These are phyloP conservation scores for Macropis europaea DNA, from an alignment of 2,888 invertebrate genomes.

Conservation along the genomic window DNA sequence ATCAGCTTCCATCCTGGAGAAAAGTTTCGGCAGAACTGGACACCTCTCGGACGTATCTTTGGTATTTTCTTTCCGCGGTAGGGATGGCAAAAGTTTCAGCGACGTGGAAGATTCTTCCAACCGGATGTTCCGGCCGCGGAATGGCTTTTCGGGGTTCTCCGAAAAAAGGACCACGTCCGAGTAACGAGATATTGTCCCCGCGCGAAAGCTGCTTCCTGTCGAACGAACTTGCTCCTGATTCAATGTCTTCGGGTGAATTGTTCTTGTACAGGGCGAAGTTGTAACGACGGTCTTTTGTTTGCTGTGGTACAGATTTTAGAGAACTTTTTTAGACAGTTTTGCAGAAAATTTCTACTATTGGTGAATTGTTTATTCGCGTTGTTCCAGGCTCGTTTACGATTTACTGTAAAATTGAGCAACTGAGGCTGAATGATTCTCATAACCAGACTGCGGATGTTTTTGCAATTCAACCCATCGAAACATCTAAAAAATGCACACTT, in stretches of 20 bases:
- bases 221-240: slow-evolving; percentile 16
- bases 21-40: slow-evolving; percentile 50
- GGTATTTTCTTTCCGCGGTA: slow-evolving; percentile 9
- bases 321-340: too few species aligned
- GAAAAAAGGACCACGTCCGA: slow-evolving; percentile 33
- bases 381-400: too few species aligned
- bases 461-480: too few species aligned
- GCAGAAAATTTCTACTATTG: too few species aligned
- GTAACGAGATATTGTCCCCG: slow-evolving; percentile 59
- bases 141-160: slow-evolving; percentile 57
- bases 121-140: slow-evolving; percentile 52
- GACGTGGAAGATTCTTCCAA: slow-evolving; percentile 39
- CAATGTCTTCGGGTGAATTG: slow-evolving; percentile 1
- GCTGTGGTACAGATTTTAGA: too few species aligned
- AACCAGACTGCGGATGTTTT: too few species aligned
- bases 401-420: too few species aligned
- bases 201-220: slow-evolving; percentile 19
- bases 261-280: too few species aligned
- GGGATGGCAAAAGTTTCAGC: slow-evolving; percentile 51
- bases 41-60: slow-evolving; percentile 47
- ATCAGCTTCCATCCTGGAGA: slow-evolving; percentile 46
- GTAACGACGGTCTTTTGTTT: too few species aligned
- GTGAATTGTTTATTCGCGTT: too few species aligned
- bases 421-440: too few species aligned
- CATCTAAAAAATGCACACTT: too few species aligned